Conservation (phyloP, 2,888 invertebrate species). For the Parnassius glacialis region DNA sequence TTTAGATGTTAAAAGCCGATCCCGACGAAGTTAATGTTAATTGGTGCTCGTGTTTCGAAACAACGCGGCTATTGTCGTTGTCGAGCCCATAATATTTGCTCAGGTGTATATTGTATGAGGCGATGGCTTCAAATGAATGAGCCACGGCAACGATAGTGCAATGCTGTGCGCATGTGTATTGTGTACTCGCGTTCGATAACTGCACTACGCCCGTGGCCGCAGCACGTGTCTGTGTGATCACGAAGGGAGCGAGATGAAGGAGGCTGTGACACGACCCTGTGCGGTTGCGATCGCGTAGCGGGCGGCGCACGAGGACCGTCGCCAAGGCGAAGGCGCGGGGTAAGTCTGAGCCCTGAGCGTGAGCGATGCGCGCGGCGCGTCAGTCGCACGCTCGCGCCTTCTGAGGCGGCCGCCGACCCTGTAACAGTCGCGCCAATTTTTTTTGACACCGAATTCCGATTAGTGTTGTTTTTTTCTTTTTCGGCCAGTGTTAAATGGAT, state of each 20-base stretch:
- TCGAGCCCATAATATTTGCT: conserved; percentile 69
- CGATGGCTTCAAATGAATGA: conserved; percentile 66
- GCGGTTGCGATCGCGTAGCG: conserved; percentile 35
- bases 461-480: conserved; percentile 38
- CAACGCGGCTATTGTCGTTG: conserved; percentile 60
- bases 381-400: conserved; percentile 68
- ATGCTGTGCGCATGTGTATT: conserved; percentile 70
- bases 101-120: conserved; percentile 64
- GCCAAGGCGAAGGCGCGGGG: conserved; percentile 45
- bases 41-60: conserved; percentile 51
- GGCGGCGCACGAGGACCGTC: conserved; percentile 28
- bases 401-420: conserved; percentile 52
- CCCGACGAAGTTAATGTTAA: conserved; percentile 38
- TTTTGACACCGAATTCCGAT: conserved; percentile 34
- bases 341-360: conserved; percentile 40
- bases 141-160: conserved; percentile 48
- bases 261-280: conserved; percentile 53
- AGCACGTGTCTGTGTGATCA: conserved; percentile 64
- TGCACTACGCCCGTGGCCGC: conserved; percentile 64
- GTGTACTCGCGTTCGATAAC: conserved; percentile 74
- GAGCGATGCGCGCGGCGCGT: conserved; percentile 37
- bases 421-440: conserved; percentile 46
- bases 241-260: conserved; percentile 51
- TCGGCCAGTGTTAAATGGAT: conserved; percentile 40
- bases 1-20: conserved; percentile 3